Conservation (phyloP, 2,797 vertebrate genomes). For the Syngnathus acus region DNA sequence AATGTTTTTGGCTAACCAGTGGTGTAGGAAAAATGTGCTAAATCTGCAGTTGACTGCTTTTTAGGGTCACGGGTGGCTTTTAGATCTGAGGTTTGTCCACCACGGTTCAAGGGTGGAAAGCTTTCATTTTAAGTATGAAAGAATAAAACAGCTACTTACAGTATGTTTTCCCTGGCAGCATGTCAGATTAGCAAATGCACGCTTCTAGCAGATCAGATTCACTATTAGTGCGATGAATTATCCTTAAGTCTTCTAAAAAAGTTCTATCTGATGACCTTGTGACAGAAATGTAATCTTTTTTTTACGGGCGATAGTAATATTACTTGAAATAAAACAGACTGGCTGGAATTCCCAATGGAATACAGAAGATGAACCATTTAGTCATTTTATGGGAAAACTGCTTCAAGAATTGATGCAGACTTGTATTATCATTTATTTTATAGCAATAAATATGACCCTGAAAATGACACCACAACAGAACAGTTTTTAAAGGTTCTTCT, state of each 20-base stretch:
- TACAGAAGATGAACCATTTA: conserved; percentile 35
- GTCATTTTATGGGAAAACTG: conserved; percentile 40
- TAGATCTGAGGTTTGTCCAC: neutral
- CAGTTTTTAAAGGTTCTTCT: conserved; percentile 36
- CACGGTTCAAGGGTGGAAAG: neutral
- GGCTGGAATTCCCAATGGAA: conserved; percentile 24
- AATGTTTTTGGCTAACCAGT: conserved; percentile 23
- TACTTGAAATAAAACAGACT: conserved; percentile 40
- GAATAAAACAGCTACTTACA: neutral
- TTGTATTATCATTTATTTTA: conserved; percentile 52
- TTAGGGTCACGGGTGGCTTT: neutral
- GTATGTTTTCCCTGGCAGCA: conserved; percentile 10
- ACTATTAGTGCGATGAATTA: neutral
- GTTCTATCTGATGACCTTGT: conserved; percentile 6
- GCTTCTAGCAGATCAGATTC: neutral
- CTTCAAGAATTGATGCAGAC: conserved; percentile 31
- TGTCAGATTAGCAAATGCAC: conserved; percentile 11
- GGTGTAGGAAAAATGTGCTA: conserved; percentile 18
- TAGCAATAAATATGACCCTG: conserved; percentile 37
- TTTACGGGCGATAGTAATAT: conserved; percentile 20
- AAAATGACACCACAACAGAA: conserved; percentile 34
- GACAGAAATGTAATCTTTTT: conserved; percentile 19
- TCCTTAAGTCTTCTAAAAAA: neutral
- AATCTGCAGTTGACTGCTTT: neutral
- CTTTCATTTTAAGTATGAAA: conserved; percentile 19